Evolutionary conservation across 2,797 vertebrate genomes (phyloP).

Genomic region (Orestias chungarensis): DNA sequence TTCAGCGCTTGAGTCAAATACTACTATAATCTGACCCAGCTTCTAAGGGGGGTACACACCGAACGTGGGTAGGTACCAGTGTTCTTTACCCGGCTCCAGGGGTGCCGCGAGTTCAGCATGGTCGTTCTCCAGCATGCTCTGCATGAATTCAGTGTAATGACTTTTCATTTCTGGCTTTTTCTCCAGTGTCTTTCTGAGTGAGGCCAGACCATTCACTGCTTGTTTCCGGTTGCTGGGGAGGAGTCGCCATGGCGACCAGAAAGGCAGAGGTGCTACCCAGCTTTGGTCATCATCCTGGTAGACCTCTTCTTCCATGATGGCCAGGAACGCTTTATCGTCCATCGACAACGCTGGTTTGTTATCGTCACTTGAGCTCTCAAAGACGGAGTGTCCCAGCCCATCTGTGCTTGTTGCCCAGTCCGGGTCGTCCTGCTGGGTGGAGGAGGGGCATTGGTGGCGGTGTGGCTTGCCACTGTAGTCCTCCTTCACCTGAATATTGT

Average conservation of each 20-base stretch:
- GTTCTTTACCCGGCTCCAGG: not conserved
- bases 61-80: not conserved
- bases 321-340: not conserved
- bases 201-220: not conserved
- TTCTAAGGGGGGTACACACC: not conserved
- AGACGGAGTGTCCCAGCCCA: not conserved
- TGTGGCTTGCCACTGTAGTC: not conserved
- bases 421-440: no score
- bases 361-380: not conserved
- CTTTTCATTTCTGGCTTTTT: no score
- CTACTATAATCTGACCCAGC: no score
- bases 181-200: not conserved
- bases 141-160: not conserved
- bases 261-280: not conserved
- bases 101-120: no score
- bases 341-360: not conserved
- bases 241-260: not conserved
- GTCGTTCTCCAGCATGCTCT: not conserved
- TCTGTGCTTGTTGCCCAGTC: no score
- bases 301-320: not conserved
- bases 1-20: no score
- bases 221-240: not conserved
- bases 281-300: not conserved
- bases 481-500: not conserved
- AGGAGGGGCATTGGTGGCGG: not conserved